phyloP scores from a whole-genome alignment of 2,113 vertebrate genomes.

The Odocoileus hemionus region DNA sequence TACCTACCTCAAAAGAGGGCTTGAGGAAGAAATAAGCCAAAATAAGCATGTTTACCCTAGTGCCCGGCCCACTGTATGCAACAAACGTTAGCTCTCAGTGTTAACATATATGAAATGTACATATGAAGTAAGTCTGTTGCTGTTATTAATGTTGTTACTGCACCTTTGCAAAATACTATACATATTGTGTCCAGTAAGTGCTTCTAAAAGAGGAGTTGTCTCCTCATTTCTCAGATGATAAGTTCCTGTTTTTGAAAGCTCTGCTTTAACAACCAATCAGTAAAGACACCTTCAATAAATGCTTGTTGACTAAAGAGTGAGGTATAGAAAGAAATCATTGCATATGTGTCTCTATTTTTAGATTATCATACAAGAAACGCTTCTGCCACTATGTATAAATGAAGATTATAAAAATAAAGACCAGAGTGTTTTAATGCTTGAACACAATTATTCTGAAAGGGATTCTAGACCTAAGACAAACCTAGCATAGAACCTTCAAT shows the following conservation, averaged over 20 bases:
- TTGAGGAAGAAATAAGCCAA: background rate
- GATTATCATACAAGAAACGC: background rate
- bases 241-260: background rate
- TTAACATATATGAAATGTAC: background rate
- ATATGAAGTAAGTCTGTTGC: background rate
- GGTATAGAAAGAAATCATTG: background rate
- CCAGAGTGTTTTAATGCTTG: background rate
- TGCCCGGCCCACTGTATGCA: background rate
- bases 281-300: background rate
- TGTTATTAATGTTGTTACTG: background rate
- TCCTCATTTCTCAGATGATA: background rate
- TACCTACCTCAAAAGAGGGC: background rate
- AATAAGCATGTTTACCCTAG: background rate
- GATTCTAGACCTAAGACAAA: background rate
- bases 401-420: background rate
- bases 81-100: background rate
- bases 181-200: background rate
- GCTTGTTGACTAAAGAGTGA: background rate
- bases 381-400: background rate
- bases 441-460: background rate
- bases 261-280: background rate
- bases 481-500: background rate
- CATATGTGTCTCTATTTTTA: background rate
- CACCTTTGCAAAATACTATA: background rate
- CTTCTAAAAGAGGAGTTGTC: background rate